Evolutionary conservation across 2,113 vertebrate species (phyloP), one percentile per base, ranked within the genome.

Genomic region (Eretmochelys imbricata): DNA sequence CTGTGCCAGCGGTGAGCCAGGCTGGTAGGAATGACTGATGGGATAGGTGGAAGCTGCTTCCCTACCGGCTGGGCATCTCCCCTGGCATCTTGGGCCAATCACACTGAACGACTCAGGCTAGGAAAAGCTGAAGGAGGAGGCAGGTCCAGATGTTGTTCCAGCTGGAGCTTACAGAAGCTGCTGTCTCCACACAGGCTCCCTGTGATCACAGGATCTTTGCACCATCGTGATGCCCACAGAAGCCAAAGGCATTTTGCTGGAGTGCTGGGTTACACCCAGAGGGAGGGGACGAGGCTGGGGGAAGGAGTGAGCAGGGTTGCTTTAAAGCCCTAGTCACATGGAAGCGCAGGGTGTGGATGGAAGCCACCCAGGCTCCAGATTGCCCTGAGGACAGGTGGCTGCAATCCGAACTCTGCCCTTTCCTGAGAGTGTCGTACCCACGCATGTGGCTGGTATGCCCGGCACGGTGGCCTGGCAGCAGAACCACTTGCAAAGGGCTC

Each of bases 1-100:
- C 38, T 42, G 20, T 20, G 31, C 49, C 65, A 10, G 53, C 24
- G 7, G 31, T 8, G 17, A 24, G 27, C n/a, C 24, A 19, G 11
- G 13, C 55, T 25, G 10, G 4, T 12, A n/a, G 51, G 38, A 35
- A 10, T n/a, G 53, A 27, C 46, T 16, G 51, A 31, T 3, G 3
- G 72, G 38, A 69, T 54, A 42, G 42, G 42, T 42, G 42, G 38
- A 10, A 25, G 22, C 72, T 76, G 72, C 38, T 42, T 31, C 35
- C 50, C 14, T 20, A 17, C 20, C 8, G 1, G 6, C 6, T 14
- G 12, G 24, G n/a, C 55, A 27, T 83, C n/a, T 22, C 35, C 35
- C 35, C 27, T 1, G 0, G 29, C 29, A 16, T 8, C 1, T 4
- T 31, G 49, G 46, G 29, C 35, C 12, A 42, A 16, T 48, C 27